Evolutionary conservation across 2,113 vertebrate genomes (phyloP).

Genomic region (Caranx ignobilis): DNA sequence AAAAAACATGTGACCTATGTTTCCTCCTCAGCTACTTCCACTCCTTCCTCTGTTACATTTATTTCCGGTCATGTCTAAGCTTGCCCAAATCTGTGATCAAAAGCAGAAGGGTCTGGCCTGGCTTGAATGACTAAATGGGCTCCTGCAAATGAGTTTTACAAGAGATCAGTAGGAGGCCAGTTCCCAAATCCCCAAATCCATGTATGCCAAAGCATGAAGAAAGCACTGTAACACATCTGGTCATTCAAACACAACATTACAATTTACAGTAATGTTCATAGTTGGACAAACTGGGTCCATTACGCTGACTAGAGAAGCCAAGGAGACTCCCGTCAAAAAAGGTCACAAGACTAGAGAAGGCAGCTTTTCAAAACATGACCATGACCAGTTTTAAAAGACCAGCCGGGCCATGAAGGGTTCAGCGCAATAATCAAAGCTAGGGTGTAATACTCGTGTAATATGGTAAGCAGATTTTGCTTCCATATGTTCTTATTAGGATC

Average conservation of each 20-base stretch:
- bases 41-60: conserved; percentile 6
- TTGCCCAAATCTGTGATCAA: conserved; percentile 49
- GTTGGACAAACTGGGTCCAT: conserved; percentile 20
- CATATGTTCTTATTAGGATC: conserved; percentile 67
- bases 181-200: conserved; percentile 57
- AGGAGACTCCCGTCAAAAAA: conserved; percentile 6
- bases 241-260: conserved; percentile 11
- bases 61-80: conserved; percentile 22
- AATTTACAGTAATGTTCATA: conserved; percentile 2
- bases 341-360: not conserved
- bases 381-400: conserved; percentile 41
- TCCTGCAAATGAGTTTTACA: conserved; percentile 65
- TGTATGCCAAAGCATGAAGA: conserved; percentile 54
- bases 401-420: conserved; percentile 33
- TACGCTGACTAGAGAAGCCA: conserved; percentile 5
- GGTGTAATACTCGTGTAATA: conserved; percentile 58
- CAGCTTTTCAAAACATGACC: conserved; percentile 30
- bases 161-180: conserved; percentile 42
- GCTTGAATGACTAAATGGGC: conserved; percentile 35
- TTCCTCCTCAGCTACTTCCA: not conserved
- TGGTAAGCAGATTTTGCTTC: conserved; percentile 57
- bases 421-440: conserved; percentile 56
- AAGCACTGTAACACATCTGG: conserved; percentile 28
- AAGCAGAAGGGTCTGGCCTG: conserved; percentile 43
- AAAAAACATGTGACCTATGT: not conserved